phyloP scores from a whole-genome alignment of 2,888 invertebrate species.

The Chrysomela aeneicollis region DNA sequence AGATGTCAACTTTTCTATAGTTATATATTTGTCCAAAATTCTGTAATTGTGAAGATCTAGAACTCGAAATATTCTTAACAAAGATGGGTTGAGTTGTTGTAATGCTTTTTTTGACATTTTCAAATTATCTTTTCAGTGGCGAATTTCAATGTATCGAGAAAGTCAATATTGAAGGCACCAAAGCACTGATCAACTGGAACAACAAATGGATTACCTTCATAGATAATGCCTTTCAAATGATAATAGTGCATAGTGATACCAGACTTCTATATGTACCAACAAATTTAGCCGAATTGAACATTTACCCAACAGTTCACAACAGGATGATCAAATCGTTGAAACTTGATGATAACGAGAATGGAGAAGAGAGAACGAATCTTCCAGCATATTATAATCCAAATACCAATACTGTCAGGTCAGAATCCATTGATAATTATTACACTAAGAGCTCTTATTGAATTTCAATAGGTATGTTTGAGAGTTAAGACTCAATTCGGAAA shows the following conservation, averaged over 20 bases:
- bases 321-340: neutral
- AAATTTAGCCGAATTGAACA: conserved; percentile 53
- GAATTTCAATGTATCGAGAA: conserved; percentile 45
- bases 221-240: conserved; percentile 85
- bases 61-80: too few species aligned
- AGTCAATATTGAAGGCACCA: conserved; percentile 39
- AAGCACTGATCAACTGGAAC: conserved; percentile 44
- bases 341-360: neutral
- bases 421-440: too few species aligned
- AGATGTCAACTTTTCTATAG: too few species aligned
- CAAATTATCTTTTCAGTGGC: conserved; percentile 43
- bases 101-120: too few species aligned
- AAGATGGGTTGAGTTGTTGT: too few species aligned
- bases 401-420: conserved; percentile 37
- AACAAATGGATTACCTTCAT: conserved; percentile 86
- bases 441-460: neutral
- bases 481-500: too few species aligned
- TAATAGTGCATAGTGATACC: conserved; percentile 71
- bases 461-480: too few species aligned
- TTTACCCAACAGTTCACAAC: neutral
- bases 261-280: conserved; percentile 75
- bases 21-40: too few species aligned
- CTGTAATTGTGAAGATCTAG: too few species aligned
- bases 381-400: conserved; percentile 56
- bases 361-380: neutral